Evolutionary conservation across 2,888 invertebrate species (phyloP).

Genomic region (Helicoverpa assulta): DNA sequence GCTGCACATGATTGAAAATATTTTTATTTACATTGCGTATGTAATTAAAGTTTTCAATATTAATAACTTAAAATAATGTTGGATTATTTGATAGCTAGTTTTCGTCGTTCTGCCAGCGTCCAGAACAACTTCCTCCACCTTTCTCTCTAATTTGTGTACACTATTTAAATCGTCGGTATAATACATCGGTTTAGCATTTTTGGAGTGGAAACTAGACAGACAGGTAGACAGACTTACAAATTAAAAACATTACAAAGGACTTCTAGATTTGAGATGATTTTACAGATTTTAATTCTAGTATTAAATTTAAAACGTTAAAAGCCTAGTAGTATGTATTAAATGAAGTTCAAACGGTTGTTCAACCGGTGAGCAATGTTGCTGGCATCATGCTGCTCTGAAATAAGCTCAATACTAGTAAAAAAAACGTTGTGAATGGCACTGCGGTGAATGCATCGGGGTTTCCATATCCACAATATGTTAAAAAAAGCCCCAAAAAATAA

Average conservation of each 20-base stretch:
- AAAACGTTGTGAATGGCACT: slow-evolving; percentile 25
- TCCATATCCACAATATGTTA: slow-evolving; percentile 53
- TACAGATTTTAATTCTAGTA: slow-evolving; percentile 4
- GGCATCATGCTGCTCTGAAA: slow-evolving; percentile 1
- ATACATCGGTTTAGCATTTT: no score
- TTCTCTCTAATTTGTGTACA: no score
- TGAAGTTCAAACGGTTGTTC: slow-evolving; percentile 14
- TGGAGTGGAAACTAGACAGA: no score
- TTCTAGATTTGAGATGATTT: background rate
- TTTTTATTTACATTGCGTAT: background rate
- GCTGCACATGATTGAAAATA: background rate
- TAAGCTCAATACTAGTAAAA: slow-evolving; percentile 17
- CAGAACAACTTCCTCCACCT: no score
- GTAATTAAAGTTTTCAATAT: background rate
- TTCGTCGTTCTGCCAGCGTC: no score
- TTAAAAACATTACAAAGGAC: no score
- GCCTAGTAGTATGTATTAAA: slow-evolving; percentile 8
- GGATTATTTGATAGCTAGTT: no score
- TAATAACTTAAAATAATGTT: background rate
- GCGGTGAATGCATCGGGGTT: slow-evolving; percentile 25
- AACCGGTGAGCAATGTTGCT: slow-evolving; percentile 20
- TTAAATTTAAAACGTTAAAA: slow-evolving; percentile 10
- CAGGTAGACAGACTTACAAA: no score
- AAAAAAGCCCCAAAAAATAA: slow-evolving; percentile 43
- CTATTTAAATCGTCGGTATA: no score